Evolutionary conservation across 2,113 vertebrate genomes (phyloP).

Genomic region (Chlorodrepanis virens): DNA sequence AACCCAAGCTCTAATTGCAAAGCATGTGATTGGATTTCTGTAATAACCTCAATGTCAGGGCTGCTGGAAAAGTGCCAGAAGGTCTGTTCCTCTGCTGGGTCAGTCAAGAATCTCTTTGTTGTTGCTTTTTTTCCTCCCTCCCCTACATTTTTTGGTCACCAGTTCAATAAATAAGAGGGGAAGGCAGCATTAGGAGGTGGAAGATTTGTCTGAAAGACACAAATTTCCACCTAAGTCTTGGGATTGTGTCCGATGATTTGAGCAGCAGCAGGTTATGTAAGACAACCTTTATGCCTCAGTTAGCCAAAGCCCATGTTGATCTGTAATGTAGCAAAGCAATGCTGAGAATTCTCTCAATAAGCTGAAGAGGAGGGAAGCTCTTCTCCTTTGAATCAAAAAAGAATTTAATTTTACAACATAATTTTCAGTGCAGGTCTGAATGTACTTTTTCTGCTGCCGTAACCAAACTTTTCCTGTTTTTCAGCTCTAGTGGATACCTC

Average conservation of each 20-base stretch:
- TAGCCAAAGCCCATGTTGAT: not conserved
- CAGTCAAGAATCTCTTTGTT: not conserved
- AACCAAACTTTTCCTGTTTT: not conserved
- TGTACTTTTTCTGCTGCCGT: not conserved
- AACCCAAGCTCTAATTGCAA: constrained; percentile 11
- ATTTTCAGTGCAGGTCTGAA: not conserved
- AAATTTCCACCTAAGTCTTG: not conserved
- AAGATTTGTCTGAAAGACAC: not conserved
- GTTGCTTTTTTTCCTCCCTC: rapidly evolving
- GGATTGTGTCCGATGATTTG: not conserved
- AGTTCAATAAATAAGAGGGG: not conserved
- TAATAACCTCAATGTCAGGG: not conserved
- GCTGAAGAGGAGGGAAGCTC: not conserved
- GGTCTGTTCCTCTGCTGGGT: not conserved
- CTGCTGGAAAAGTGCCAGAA: not conserved
- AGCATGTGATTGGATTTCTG: not conserved
- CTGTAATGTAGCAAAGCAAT: not conserved
- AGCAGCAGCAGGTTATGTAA: not conserved
- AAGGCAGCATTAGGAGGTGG: not conserved
- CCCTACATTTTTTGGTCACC: not conserved
- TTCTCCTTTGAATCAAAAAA: not conserved
- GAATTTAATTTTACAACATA: not conserved
- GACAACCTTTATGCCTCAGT: not conserved
- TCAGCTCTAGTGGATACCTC: not conserved
- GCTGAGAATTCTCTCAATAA: not conserved